phyloP scores from a whole-genome alignment of 2,888 invertebrate species.

The Apantesis nais region DNA sequence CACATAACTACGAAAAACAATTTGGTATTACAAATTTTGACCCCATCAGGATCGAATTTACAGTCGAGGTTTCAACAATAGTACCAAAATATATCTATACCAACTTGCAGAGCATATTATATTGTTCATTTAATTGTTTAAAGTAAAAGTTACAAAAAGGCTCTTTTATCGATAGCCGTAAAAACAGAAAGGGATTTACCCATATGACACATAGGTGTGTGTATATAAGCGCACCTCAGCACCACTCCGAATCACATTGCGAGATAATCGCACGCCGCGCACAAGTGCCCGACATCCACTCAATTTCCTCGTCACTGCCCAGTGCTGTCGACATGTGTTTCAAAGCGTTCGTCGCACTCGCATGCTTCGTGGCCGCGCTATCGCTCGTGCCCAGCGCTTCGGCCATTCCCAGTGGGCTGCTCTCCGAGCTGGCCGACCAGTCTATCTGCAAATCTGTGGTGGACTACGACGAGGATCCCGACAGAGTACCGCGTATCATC shows the following conservation, averaged over 20 bases:
- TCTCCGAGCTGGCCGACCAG: conserved; percentile 21
- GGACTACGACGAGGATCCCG: conserved; percentile 49
- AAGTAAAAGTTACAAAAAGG: not conserved
- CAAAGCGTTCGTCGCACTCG: conserved; percentile 8
- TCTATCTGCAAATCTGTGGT: conserved; percentile 46
- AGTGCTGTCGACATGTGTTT: conserved; percentile 4
- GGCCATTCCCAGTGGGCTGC: conserved; percentile 17
- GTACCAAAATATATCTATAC: not conserved
- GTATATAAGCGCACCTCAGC: conserved; percentile 10
- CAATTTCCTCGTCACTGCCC: conserved; percentile 7
- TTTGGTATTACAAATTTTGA: not conserved
- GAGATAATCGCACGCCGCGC: conserved; percentile 9
- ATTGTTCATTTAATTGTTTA: not conserved
- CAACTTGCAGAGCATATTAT: not conserved
- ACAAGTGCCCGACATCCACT: conserved; percentile 2
- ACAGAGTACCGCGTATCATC: conserved; percentile 61
- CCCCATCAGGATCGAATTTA: too few relatives aligned
- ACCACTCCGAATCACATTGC: conserved; percentile 10
- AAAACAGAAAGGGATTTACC: not conserved
- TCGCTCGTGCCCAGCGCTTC: conserved; percentile 15
- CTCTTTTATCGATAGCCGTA: not conserved
- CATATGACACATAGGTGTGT: conserved; percentile 8
- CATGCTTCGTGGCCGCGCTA: conserved; percentile 19
- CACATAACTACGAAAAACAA: too few relatives aligned
- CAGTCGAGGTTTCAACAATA: too few relatives aligned